These are phyloP conservation scores for Phycodurus eques DNA, from an alignment of 2,113 vertebrate genomes.

Conservation along the genomic window DNA sequence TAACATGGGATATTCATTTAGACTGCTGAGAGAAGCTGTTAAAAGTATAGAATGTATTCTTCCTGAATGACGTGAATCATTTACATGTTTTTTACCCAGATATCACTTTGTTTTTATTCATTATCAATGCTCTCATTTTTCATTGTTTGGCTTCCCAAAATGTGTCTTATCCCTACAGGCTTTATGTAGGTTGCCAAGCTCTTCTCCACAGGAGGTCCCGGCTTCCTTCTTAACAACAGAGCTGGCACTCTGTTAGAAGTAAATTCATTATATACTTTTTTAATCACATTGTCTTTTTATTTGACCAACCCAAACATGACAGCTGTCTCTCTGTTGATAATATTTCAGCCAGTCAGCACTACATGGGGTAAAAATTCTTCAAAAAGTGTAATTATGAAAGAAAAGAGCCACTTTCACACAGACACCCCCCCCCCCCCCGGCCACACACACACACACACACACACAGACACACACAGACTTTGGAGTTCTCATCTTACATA, in stretches of 20 bases:
- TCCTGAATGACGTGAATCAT: constrained; percentile 13
- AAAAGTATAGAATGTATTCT: constrained; percentile 17
- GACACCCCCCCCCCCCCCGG: too few relatives aligned
- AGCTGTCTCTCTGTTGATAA: constrained; percentile 74
- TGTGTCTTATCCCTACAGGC: constrained; percentile 40
- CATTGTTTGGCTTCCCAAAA: constrained; percentile 50
- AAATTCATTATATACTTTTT: constrained; percentile 39
- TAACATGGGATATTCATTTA: background rate
- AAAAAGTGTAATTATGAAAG: constrained; percentile 68
- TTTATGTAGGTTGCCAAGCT: constrained; percentile 50
- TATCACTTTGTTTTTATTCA: constrained; percentile 34
- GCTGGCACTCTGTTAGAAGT: constrained; percentile 50
- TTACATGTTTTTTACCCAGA: constrained; percentile 20
- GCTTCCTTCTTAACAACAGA: constrained; percentile 40
- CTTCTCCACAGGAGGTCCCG: constrained; percentile 50
- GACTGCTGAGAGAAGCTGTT: background rate
- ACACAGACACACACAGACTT: constrained; percentile 33
- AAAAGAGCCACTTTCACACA: constrained; percentile 46
- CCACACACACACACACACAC: constrained; percentile 31
- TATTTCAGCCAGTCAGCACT: constrained; percentile 53
- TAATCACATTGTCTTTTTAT: constrained; percentile 65
- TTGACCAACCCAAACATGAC: constrained; percentile 53
- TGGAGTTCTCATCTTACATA: constrained; percentile 31
- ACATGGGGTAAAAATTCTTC: constrained; percentile 71
- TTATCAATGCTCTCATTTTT: constrained; percentile 25